Percentiles rank a stretch among this genome's conserved stretches.
These are phyloP conservation scores for Pollenia griseotomentosa DNA, from an alignment of 2,888 invertebrate species.

Conservation along the genomic window DNA sequence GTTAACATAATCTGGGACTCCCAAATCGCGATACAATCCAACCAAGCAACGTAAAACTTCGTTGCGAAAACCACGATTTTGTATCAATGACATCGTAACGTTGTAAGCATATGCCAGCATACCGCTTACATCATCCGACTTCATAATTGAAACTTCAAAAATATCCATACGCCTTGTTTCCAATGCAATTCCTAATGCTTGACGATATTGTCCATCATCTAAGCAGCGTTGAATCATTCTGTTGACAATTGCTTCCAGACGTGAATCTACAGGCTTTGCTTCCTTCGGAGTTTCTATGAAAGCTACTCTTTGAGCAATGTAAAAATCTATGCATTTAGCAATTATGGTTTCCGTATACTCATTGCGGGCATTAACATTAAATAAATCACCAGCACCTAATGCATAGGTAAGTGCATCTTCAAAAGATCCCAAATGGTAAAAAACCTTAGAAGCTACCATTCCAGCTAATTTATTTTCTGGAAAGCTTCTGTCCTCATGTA, in stretches of 20 bases:
- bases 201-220: slow-evolving; percentile 96
- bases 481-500: slow-evolving; percentile 96
- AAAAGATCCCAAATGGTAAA: slow-evolving; percentile 98
- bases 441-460: slow-evolving; percentile 98
- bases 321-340: slow-evolving; percentile 98
- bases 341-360: slow-evolving; percentile 99
- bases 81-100: slow-evolving; percentile 97
- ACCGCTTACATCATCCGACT: slow-evolving; percentile 94
- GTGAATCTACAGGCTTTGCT: slow-evolving; percentile 90
- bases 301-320: slow-evolving; percentile 93
- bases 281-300: slow-evolving; percentile 88
- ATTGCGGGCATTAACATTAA: slow-evolving; percentile 96
- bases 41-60: slow-evolving; percentile 95
- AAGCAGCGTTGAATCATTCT: slow-evolving; percentile 98
- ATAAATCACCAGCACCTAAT: slow-evolving; percentile 96
- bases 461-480: slow-evolving; percentile 96
- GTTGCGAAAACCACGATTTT: slow-evolving; percentile 96
- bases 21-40: slow-evolving; percentile 93
- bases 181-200: slow-evolving; percentile 97
- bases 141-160: slow-evolving; percentile 95
- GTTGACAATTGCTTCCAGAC: slow-evolving; percentile 96
- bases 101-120: slow-evolving; percentile 98
- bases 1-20: slow-evolving; percentile 98
- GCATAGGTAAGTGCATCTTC: slow-evolving; percentile 99
- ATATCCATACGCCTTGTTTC: slow-evolving; percentile 99